A percentile compares a stretch with the other conserved stretches of the same genome.
These are phyloP conservation scores for Micromys minutus DNA, from an alignment of 2,113 vertebrate genomes.

Conservation along the genomic window DNA sequence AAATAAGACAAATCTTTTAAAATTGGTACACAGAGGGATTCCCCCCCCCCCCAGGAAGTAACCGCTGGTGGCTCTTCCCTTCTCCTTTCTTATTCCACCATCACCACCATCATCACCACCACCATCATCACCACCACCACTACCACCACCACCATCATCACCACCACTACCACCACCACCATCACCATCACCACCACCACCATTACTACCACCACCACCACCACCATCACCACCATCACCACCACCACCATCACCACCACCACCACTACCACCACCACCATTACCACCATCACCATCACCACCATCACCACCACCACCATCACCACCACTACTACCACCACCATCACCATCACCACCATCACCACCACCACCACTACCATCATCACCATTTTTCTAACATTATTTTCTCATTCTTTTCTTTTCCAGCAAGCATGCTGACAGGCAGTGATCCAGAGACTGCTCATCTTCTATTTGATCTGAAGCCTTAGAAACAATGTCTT, in stretches of 20 bases:
- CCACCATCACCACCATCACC: accelerated
- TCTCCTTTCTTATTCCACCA: background rate
- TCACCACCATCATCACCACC: too few species aligned
- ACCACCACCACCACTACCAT: accelerated
- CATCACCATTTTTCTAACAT: background rate
- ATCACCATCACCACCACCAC: accelerated
- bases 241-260: accelerated
- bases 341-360: accelerated
- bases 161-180: too few species aligned
- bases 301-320: accelerated
- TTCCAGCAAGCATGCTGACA: constrained; percentile 53
- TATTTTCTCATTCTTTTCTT: constrained; percentile 68
- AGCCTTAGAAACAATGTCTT: constrained; percentile 35
- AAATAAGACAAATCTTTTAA: background rate
- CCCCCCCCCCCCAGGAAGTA: too few species aligned
- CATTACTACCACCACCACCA: background rate
- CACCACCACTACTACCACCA: accelerated
- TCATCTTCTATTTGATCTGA: background rate
- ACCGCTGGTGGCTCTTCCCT: background rate
- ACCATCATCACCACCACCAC: accelerated
- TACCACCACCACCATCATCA: background rate
- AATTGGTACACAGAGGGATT: too few species aligned
- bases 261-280: too few species aligned
- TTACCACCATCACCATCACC: accelerated
- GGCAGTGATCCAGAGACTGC: background rate